phyloP scores from a whole-genome alignment of 2,888 invertebrate species.

The Augochlorella aurata region DNA sequence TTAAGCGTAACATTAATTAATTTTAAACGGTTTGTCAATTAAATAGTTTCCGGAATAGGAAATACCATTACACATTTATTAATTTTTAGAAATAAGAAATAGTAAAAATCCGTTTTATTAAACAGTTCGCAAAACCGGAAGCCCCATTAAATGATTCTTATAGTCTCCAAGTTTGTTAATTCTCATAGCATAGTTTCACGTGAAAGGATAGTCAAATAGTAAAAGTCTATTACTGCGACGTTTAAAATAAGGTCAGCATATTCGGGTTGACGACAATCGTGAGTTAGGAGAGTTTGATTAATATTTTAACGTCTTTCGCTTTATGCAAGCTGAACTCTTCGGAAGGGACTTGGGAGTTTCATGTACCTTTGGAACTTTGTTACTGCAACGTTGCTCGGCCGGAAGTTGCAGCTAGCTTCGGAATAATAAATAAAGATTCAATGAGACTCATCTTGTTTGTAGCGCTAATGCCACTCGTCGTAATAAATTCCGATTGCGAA shows the following conservation, averaged over 20 bases:
- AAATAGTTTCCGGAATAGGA: no score
- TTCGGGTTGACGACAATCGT: background rate
- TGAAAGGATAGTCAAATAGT: background rate
- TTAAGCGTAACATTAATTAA: no score
- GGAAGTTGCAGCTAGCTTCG: background rate
- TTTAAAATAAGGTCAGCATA: background rate
- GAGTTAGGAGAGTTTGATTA: constrained; percentile 22
- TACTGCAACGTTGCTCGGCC: constrained; percentile 10
- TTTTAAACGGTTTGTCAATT: no score
- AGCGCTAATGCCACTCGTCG: constrained; percentile 7
- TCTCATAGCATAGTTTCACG: background rate
- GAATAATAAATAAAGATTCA: constrained; percentile 49
- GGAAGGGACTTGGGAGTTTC: constrained; percentile 27
- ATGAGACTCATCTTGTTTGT: constrained; percentile 12
- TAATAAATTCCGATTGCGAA: background rate
- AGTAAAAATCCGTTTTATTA: no score
- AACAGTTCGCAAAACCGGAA: no score
- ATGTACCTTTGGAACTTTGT: constrained; percentile 37
- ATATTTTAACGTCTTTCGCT: constrained; percentile 34
- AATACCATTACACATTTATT: no score
- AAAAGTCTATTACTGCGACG: background rate
- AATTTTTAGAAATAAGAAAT: no score
- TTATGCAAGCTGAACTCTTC: constrained; percentile 28
- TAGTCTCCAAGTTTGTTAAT: background rate
- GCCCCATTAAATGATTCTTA: background rate